A percentile compares a stretch with the other conserved stretches of the same genome.
phyloP scores from a whole-genome alignment of 1,140 invertebrate species.

The Drosophila melanica region DNA sequence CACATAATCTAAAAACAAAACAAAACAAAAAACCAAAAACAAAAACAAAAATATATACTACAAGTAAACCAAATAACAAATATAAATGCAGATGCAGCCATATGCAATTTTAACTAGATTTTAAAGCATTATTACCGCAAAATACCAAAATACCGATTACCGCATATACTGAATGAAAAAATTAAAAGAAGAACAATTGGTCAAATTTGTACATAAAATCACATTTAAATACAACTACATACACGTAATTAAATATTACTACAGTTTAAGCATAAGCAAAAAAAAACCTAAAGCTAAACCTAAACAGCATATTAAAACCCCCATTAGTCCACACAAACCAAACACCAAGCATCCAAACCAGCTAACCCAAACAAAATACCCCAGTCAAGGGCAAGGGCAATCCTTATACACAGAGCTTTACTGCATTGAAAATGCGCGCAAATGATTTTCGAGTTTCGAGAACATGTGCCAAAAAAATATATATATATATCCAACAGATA shows the following conservation, averaged over 20 bases:
- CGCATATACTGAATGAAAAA: constrained; percentile 59
- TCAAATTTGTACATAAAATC: constrained; percentile 76
- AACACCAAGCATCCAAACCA: not conserved
- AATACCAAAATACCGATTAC: constrained; percentile 63
- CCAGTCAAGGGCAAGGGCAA: constrained; percentile 35
- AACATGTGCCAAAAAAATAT: constrained; percentile 46
- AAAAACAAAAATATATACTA: constrained; percentile 71
- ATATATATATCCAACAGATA: constrained; percentile 33
- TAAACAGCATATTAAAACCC: constrained; percentile 35
- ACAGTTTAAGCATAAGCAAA: constrained; percentile 76
- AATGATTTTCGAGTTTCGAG: constrained; percentile 43
- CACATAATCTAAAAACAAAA: constrained; percentile 40
- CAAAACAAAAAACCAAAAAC: constrained; percentile 10
- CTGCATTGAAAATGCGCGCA: constrained; percentile 48
- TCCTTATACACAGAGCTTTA: constrained; percentile 39
- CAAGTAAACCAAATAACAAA: constrained; percentile 73
- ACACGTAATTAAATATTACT: constrained; percentile 79
- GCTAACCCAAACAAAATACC: constrained; percentile 3
- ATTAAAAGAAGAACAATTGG: constrained; percentile 61
- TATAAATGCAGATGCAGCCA: constrained; percentile 77
- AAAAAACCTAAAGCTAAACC: constrained; percentile 36
- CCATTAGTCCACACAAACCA: constrained; percentile 7
- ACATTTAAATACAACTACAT: constrained; percentile 79
- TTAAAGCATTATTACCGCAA: constrained; percentile 80
- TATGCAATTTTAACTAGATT: constrained; percentile 82